These are phyloP conservation scores for Tenebrio molitor DNA, from an alignment of 1,140 invertebrate species.

Conservation along the genomic window DNA sequence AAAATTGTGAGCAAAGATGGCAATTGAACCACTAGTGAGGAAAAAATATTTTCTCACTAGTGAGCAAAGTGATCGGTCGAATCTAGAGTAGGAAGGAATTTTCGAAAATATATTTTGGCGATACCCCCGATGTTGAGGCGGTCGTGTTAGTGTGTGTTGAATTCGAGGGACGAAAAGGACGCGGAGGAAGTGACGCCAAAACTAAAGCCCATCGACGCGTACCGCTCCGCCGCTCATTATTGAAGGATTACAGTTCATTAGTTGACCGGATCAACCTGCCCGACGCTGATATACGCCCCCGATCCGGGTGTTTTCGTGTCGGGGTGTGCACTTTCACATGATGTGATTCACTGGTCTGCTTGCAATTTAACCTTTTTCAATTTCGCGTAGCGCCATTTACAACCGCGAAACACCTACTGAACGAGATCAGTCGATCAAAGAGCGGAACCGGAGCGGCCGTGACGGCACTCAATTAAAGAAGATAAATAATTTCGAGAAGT, in stretches of 20 bases:
- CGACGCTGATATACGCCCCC: slow-evolving; percentile 49
- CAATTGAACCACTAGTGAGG: too few relatives aligned
- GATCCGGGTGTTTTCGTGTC: not conserved
- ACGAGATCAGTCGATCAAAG: too few relatives aligned
- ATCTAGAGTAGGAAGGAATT: too few relatives aligned
- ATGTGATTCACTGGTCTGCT: not conserved
- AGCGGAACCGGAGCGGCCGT: too few relatives aligned
- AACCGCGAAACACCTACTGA: too few relatives aligned
- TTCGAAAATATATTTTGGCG: too few relatives aligned
- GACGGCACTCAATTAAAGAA: too few relatives aligned
- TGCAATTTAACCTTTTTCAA: not conserved
- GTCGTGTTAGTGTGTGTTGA: slow-evolving; percentile 31
- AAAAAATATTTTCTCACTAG: too few relatives aligned
- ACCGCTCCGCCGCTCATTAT: slow-evolving; percentile 66
- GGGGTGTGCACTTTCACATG: not conserved
- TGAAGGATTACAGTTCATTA: slow-evolving; percentile 71
- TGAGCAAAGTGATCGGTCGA: too few relatives aligned
- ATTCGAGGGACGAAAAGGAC: slow-evolving; percentile 45
- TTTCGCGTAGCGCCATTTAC: not conserved
- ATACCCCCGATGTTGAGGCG: too few relatives aligned
- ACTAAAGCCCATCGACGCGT: slow-evolving; percentile 61
- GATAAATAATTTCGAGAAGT: too few relatives aligned
- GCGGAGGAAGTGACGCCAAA: slow-evolving; percentile 55
- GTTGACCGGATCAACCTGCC: slow-evolving; percentile 63
- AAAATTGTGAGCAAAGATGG: too few relatives aligned